Conservation (phyloP, 2,113 vertebrate genomes). For the Arothron firmamentum region DNA sequence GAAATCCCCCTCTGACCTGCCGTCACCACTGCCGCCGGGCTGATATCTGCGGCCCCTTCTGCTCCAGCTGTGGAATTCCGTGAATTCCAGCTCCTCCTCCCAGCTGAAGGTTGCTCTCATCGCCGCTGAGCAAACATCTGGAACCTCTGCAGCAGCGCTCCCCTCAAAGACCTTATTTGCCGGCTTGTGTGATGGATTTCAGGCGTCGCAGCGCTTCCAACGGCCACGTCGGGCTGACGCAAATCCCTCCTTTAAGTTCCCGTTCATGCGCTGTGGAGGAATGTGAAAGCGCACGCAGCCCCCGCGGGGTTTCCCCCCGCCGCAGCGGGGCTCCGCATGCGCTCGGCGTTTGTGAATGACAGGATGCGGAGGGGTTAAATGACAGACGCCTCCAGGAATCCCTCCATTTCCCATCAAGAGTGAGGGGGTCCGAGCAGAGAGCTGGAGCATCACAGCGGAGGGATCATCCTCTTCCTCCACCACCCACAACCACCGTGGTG, state of each 20-base stretch:
- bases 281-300: conserved; percentile 21
- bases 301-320: conserved; percentile 20
- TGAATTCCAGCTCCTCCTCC: too few relatives aligned
- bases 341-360: conserved; percentile 32
- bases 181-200: too few relatives aligned
- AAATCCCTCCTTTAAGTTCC: neutral
- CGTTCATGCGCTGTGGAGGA: conserved; percentile 17
- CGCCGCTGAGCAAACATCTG: too few relatives aligned
- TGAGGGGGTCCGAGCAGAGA: conserved; percentile 29
- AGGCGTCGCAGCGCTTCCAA: too few relatives aligned
- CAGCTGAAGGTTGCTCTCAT: too few relatives aligned
- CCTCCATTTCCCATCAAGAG: conserved; percentile 54
- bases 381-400: conserved; percentile 61
- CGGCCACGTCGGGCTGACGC: too few relatives aligned
- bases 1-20: too few relatives aligned
- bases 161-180: too few relatives aligned
- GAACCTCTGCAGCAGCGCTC: too few relatives aligned
- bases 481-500: neutral
- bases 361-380: conserved; percentile 33
- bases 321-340: conserved; percentile 27
- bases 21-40: too few relatives aligned
- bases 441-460: neutral
- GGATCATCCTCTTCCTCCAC: neutral
- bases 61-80: too few relatives aligned
- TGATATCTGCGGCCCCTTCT: too few relatives aligned